Conservation (phyloP, 2,113 vertebrate genomes). For the Enhydra lutris region DNA sequence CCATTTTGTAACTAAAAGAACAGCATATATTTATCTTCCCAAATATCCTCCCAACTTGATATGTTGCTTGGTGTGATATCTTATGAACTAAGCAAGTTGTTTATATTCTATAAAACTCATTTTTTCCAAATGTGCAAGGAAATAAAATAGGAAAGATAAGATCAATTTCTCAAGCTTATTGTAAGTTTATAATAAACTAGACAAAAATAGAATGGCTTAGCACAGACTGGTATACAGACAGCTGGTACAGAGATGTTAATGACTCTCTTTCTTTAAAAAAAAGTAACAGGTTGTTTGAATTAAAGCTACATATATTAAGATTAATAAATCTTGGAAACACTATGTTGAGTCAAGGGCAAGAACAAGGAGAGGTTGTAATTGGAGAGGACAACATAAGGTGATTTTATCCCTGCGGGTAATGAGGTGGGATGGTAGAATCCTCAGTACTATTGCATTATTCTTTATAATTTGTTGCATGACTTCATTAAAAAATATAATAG, state of each 20-base stretch:
- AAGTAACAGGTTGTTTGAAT: not conserved
- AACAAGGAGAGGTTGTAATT: not conserved
- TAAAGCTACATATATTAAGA: not conserved
- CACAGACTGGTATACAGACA: not conserved
- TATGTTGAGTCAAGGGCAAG: not conserved
- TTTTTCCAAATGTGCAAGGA: not conserved
- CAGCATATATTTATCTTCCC: not conserved
- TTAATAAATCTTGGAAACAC: not conserved
- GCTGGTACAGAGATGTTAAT: not conserved
- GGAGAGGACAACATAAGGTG: not conserved
- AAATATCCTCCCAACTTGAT: not conserved
- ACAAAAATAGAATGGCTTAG: not conserved
- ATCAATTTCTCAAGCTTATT: not conserved
- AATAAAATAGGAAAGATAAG: not conserved
- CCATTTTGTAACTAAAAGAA: not conserved
- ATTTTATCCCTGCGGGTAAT: accelerated
- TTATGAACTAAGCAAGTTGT: not conserved
- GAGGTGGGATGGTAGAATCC: not conserved
- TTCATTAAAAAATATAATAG: not conserved
- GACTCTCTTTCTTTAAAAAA: not conserved
- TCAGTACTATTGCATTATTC: not conserved
- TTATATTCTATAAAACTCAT: not conserved
- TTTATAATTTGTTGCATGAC: not conserved
- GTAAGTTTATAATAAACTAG: not conserved
- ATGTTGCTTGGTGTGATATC: not conserved